phyloP scores from a whole-genome alignment of 92 coral and sea anemone genomes.

The Heliopora coerulea region DNA sequence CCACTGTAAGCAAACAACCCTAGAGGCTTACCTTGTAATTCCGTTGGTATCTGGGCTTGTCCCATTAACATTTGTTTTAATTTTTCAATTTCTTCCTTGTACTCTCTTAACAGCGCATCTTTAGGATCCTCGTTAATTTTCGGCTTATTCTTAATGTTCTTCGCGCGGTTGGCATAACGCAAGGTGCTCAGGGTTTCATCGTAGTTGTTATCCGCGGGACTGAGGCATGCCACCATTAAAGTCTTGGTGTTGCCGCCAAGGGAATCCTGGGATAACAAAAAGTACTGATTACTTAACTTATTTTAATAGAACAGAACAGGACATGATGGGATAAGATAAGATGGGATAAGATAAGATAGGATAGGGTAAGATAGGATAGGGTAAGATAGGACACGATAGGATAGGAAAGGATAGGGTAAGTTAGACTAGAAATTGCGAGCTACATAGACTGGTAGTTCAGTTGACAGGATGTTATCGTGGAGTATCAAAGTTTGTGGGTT shows the following conservation, averaged over 20 bases:
- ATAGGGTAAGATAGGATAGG: no score
- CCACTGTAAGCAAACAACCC: no score
- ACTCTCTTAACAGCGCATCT: slow-evolving; percentile 88
- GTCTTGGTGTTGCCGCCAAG: slow-evolving; percentile 95
- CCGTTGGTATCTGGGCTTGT: slow-evolving; percentile 85
- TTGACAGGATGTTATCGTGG: background rate
- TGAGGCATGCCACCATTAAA: slow-evolving; percentile 93
- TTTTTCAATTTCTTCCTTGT: slow-evolving; percentile 83
- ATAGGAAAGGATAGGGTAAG: background rate
- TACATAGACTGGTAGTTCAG: background rate
- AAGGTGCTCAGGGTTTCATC: slow-evolving; percentile 94
- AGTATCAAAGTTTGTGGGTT: background rate
- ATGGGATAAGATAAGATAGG: no score
- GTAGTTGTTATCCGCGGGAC: slow-evolving; percentile 98
- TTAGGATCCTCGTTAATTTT: slow-evolving; percentile 92
- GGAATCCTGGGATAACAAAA: slow-evolving; percentile 61
- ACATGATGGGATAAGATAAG: no score
- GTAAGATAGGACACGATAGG: background rate
- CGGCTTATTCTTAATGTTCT: slow-evolving; percentile 95
- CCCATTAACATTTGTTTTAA: slow-evolving; percentile 91
- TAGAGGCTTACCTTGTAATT: slow-evolving; percentile 45
- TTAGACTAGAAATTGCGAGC: background rate
- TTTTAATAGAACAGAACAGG: no score
- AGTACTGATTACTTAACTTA: no score
- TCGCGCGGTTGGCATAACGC: slow-evolving; percentile 96